Evolutionary conservation across 64 coral and sea anemone species (phyloP).

Genomic region (Catalaphyllia jardinei): DNA sequence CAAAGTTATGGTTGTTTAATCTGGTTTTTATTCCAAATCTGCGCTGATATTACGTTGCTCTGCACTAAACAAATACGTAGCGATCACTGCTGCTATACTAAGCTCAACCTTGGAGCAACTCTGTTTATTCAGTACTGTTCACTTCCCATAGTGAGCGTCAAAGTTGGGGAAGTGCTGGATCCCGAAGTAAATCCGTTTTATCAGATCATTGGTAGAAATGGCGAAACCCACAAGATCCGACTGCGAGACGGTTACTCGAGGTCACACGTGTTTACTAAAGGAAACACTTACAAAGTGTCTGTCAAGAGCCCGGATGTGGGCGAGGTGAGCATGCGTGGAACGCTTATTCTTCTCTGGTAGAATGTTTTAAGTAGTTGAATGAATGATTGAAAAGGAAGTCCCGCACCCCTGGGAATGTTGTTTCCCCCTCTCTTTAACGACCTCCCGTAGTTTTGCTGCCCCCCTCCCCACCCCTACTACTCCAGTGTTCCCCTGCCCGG

Average conservation of each 20-base stretch:
- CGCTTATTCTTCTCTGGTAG: too few relatives aligned
- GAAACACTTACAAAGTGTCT: slow-evolving; percentile 81
- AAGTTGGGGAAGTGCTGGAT: slow-evolving; percentile 79
- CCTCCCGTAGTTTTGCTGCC: too few relatives aligned
- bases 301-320: slow-evolving; percentile 83
- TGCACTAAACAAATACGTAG: too few relatives aligned
- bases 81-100: neutral
- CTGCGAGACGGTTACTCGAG: slow-evolving; percentile 84
- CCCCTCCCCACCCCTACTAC: too few relatives aligned
- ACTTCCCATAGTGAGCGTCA: slow-evolving; percentile 46
- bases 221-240: slow-evolving; percentile 79
- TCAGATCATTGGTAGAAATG: slow-evolving; percentile 73
- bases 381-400: too few relatives aligned
- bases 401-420: too few relatives aligned
- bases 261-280: slow-evolving; percentile 74
- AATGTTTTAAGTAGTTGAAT: too few relatives aligned
- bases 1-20: too few relatives aligned
- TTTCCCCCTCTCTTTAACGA: too few relatives aligned
- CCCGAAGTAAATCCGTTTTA: slow-evolving; percentile 83
- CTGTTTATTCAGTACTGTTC: neutral
- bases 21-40: too few relatives aligned
- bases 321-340: slow-evolving; percentile 34
- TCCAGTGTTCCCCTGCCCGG: too few relatives aligned
- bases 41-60: too few relatives aligned
- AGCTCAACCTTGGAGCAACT: neutral